Percentiles rank a stretch among this genome's conserved stretches.
These are phyloP conservation scores for Mormyrus iriodes DNA, from an alignment of 2,113 vertebrate genomes.

Conservation along the genomic window DNA sequence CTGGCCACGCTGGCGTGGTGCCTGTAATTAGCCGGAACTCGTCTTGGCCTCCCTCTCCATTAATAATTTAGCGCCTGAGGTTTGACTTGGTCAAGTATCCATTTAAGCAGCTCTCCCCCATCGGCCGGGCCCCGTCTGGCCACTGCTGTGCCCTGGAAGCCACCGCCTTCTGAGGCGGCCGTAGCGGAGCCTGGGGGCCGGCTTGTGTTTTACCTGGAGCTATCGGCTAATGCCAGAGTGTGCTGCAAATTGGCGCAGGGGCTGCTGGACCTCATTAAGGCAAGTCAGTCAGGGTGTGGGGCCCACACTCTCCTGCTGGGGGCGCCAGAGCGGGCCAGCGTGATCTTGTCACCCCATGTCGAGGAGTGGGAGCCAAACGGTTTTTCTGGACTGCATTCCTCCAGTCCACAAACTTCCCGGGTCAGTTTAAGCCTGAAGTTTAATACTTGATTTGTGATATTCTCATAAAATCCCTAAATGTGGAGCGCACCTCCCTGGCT, in stretches of 20 bases:
- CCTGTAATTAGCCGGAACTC: background rate
- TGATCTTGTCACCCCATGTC: background rate
- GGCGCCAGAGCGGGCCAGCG: background rate
- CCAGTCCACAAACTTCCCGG: background rate
- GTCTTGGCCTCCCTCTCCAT: background rate
- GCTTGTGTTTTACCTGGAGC: conserved; percentile 33
- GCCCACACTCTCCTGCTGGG: background rate
- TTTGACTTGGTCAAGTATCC: conserved; percentile 3
- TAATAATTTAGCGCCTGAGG: conserved; percentile 11
- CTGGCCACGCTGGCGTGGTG: background rate
- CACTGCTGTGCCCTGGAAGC: background rate
- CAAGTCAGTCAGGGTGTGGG: background rate
- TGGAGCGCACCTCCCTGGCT: background rate
- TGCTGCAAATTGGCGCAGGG: conserved; percentile 28
- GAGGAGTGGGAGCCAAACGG: background rate
- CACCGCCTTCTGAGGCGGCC: background rate
- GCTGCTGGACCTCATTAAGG: conserved; percentile 19
- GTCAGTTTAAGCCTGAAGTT: background rate
- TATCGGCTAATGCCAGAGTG: conserved; percentile 20
- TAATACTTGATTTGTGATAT: background rate
- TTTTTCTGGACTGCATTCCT: background rate
- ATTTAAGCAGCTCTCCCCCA: background rate
- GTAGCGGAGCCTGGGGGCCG: conserved; percentile 19
- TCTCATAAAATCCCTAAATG: background rate
- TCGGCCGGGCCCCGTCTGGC: background rate